These are phyloP conservation scores for Gasterosteus nipponicus DNA, from an alignment of 2,113 vertebrate genomes.

Conservation along the genomic window DNA sequence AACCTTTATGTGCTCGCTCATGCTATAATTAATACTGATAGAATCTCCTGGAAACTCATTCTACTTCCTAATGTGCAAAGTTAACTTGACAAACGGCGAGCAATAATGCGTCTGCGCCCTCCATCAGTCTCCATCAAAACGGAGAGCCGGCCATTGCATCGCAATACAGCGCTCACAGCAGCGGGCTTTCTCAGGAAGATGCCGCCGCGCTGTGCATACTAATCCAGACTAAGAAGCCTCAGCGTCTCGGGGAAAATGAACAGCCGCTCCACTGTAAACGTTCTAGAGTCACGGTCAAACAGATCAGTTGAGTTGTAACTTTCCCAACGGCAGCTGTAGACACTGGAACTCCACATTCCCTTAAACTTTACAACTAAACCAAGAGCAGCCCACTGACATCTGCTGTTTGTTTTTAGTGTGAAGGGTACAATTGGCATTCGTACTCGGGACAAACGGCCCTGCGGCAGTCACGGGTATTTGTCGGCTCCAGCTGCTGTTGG, in stretches of 20 bases:
- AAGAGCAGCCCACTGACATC: background rate
- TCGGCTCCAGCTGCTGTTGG: background rate
- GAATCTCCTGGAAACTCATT: conserved; percentile 71
- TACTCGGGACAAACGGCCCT: background rate
- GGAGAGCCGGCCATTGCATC: conserved; percentile 60
- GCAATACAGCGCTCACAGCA: conserved; percentile 65
- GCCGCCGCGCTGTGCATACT: conserved; percentile 31
- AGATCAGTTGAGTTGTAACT: conserved; percentile 30
- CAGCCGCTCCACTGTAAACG: conserved; percentile 37
- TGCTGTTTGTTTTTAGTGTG: background rate
- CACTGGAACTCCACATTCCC: conserved; percentile 8
- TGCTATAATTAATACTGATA: conserved; percentile 66
- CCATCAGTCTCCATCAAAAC: conserved; percentile 74
- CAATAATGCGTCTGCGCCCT: conserved; percentile 57
- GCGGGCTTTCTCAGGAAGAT: conserved; percentile 38
- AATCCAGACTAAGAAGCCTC: conserved; percentile 34
- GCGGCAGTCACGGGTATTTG: background rate
- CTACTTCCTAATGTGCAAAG: conserved; percentile 70
- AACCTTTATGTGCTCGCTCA: conserved; percentile 36
- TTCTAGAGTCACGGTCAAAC: conserved; percentile 21
- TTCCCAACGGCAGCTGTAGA: conserved; percentile 23
- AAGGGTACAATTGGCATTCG: background rate
- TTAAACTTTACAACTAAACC: background rate
- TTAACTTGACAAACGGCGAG: conserved; percentile 68
- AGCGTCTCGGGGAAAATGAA: conserved; percentile 20